phyloP scores from a whole-genome alignment of 2,113 vertebrate genomes.

The Corapipo altera region DNA sequence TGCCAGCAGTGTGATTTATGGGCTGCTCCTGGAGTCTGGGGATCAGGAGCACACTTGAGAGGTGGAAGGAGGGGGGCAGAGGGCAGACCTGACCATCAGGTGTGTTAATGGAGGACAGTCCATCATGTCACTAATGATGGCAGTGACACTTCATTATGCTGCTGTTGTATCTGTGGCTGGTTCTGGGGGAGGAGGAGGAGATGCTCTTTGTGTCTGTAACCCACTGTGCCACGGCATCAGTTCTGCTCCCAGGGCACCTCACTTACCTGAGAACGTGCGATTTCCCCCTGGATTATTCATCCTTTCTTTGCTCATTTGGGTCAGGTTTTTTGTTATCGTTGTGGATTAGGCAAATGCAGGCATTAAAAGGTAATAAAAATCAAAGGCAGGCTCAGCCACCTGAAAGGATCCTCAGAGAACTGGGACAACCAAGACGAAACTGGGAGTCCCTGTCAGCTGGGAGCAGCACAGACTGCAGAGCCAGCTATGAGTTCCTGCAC shows the following conservation, averaged over 20 bases:
- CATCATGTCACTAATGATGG: background rate
- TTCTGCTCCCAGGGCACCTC: background rate
- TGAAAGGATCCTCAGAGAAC: background rate
- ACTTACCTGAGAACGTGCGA: background rate
- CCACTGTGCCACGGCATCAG: background rate
- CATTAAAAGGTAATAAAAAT: background rate
- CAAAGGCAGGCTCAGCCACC: background rate
- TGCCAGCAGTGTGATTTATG: background rate
- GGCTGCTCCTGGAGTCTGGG: background rate
- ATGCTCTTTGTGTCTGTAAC: background rate
- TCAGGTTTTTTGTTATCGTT: background rate
- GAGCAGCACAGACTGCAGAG: background rate
- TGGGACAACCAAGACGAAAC: background rate
- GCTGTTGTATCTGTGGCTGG: background rate
- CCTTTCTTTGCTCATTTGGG: background rate
- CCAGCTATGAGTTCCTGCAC: background rate
- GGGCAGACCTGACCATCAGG: constrained; percentile 16
- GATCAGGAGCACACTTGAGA: background rate
- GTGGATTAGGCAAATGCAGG: background rate
- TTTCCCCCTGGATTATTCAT: background rate
- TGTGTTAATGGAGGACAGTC: background rate
- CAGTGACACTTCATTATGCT: background rate
- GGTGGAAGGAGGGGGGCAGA: background rate
- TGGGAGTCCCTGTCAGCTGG: background rate
- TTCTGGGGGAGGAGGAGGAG: background rate